These are phyloP conservation scores for Cryptocephalus primarius DNA, from an alignment of 2,888 invertebrate species.

Conservation along the genomic window DNA sequence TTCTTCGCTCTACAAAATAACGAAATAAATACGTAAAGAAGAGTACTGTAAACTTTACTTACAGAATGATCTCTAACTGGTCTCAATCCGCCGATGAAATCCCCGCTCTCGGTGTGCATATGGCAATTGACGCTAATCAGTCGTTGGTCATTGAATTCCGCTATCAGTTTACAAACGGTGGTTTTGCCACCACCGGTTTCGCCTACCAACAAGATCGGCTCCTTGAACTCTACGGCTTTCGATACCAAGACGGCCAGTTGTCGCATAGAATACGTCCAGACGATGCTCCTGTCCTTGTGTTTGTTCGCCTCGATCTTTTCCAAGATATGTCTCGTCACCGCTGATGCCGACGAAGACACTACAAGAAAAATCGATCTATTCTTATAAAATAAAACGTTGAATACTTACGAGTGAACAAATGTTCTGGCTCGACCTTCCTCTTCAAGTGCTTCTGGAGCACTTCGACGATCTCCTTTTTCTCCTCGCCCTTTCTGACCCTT, in stretches of 20 bases:
- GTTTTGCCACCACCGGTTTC: conserved; percentile 99
- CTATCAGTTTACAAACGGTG: conserved; percentile 83
- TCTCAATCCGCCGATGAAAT: conserved; percentile 90
- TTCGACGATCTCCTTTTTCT: conserved; percentile 68
- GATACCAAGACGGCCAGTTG: conserved; percentile 64
- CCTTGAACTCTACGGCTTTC: conserved; percentile 81
- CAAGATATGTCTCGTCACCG: conserved; percentile 63
- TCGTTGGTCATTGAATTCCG: conserved; percentile 53
- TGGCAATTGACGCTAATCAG: conserved; percentile 90
- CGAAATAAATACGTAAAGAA: neutral
- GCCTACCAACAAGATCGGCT: conserved; percentile 91
- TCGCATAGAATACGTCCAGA: conserved; percentile 92
- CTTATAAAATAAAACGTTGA: neutral
- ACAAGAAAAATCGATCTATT: conserved; percentile 10
- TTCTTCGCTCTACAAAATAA: conserved; percentile 19
- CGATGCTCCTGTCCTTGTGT: conserved; percentile 64
- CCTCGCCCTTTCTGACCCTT: conserved; percentile 75
- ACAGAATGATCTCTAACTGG: conserved; percentile 60
- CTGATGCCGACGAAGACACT: conserved; percentile 55
- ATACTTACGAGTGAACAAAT: conserved; percentile 54
- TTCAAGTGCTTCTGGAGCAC: conserved; percentile 73
- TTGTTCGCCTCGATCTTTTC: conserved; percentile 48
- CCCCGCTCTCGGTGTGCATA: conserved; percentile 96
- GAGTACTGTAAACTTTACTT: conserved; percentile 9
- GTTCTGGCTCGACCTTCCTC: conserved; percentile 55